A percentile compares a stretch with the other conserved stretches of the same genome.
Evolutionary conservation across 2,888 invertebrate genomes (phyloP).

Genomic region (Kuschelorhynchus macadamiae): DNA sequence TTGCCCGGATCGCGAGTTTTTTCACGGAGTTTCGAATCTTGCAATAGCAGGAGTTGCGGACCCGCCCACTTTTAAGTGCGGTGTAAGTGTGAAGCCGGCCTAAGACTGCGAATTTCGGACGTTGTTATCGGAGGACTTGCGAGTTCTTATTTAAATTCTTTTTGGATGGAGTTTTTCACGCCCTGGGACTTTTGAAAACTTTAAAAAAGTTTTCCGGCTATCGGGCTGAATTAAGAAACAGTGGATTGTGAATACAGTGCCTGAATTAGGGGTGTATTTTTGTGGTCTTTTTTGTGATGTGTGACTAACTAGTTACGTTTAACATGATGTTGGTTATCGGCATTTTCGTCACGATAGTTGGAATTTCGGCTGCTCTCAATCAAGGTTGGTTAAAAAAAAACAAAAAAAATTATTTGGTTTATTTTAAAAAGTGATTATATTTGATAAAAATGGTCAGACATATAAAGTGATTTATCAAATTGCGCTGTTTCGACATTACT

Average conservation of each 20-base stretch:
- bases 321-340: conserved; percentile 18
- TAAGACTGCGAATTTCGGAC: conserved; percentile 20
- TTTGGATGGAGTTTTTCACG: conserved; percentile 7
- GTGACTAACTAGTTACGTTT: conserved; percentile 21
- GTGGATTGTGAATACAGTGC: conserved; percentile 37
- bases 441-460: too few species aligned
- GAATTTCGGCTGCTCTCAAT: conserved; percentile 20
- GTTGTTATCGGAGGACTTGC: conserved; percentile 9
- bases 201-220: conserved; percentile 7
- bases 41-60: conserved; percentile 33
- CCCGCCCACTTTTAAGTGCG: conserved; percentile 47
- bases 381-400: conserved; percentile 41
- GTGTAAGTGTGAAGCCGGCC: conserved; percentile 25
- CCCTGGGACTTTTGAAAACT: conserved; percentile 13
- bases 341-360: conserved; percentile 26
- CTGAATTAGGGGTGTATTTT: conserved; percentile 15
- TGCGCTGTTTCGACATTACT: too few species aligned
- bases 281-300: conserved; percentile 35
- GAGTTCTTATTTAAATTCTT: conserved; percentile 18
- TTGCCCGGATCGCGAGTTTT: conserved; percentile 30
- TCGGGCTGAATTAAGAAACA: conserved; percentile 7
- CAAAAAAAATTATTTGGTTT: too few species aligned
- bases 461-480: too few species aligned
- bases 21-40: conserved; percentile 37
- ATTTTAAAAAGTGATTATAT: too few species aligned